phyloP scores from a whole-genome alignment of 1,140 invertebrate species.

The Steinernema feltiae region DNA sequence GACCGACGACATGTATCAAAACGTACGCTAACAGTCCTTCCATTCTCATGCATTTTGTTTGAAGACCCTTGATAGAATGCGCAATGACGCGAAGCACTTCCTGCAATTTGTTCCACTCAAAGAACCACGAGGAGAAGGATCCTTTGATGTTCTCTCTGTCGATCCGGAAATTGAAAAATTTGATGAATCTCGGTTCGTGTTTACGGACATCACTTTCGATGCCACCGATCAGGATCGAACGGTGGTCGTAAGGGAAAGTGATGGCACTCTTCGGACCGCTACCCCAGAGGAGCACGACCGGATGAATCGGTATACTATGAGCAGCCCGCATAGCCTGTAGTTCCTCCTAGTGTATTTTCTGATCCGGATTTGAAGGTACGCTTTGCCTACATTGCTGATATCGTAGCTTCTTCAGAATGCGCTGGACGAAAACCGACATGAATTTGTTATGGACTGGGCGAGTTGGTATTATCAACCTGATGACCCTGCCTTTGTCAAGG shows the following conservation, averaged over 20 bases:
- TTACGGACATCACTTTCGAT: constrained; percentile 81
- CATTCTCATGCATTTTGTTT: constrained; percentile 27
- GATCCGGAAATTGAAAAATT: constrained; percentile 73
- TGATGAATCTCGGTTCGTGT: constrained; percentile 68
- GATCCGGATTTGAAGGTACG: constrained; percentile 67
- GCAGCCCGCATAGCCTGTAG: constrained; percentile 65
- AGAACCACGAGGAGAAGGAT: constrained; percentile 61
- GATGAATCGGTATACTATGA: constrained; percentile 83
- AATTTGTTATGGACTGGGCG: constrained; percentile 79
- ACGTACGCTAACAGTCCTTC: constrained; percentile 55
- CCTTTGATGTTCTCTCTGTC: constrained; percentile 64
- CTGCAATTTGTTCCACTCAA: constrained; percentile 85
- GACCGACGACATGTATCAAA: constrained; percentile 72
- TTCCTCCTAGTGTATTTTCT: constrained; percentile 74
- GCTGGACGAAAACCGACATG: constrained; percentile 71
- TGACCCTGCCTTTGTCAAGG: constrained; percentile 72
- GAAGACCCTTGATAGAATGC: constrained; percentile 61
- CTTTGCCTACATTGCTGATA: constrained; percentile 37
- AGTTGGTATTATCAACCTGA: constrained; percentile 90
- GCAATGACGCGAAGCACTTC: constrained; percentile 64
- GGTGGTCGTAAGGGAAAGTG: constrained; percentile 75
- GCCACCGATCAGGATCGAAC: constrained; percentile 69
- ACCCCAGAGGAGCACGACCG: constrained; percentile 71
- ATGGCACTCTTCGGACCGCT: constrained; percentile 75
- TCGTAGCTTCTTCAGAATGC: constrained; percentile 61